These are phyloP conservation scores for Thalassarche chlororhynchos DNA, from an alignment of 2,113 vertebrate genomes.

Conservation along the genomic window DNA sequence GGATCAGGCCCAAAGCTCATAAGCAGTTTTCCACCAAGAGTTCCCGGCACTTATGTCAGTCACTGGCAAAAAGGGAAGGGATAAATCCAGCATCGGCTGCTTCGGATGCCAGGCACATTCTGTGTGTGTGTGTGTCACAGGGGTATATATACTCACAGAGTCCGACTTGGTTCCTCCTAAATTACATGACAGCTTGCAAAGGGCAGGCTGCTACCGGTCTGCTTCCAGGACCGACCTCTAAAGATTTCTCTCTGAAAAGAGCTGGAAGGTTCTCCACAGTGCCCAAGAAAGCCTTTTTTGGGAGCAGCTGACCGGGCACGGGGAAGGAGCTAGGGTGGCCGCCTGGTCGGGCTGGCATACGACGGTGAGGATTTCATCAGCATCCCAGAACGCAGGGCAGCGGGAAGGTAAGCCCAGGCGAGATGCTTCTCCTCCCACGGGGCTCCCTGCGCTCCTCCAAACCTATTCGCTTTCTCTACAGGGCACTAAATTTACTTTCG, in stretches of 20 bases:
- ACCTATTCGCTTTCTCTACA: neutral
- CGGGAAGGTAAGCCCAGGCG: slow-evolving; percentile 45
- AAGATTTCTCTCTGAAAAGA: neutral
- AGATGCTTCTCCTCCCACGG: neutral
- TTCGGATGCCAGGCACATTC: slow-evolving; percentile 62
- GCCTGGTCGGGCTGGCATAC: neutral
- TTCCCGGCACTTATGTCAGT: slow-evolving; percentile 69
- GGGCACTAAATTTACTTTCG: neutral
- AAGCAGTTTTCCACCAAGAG: slow-evolving; percentile 68
- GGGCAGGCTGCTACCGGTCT: slow-evolving; percentile 9
- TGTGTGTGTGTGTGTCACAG: slow-evolving; percentile 5
- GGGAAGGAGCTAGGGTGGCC: neutral
- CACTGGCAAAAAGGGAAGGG: slow-evolving; percentile 66
- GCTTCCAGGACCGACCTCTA: neutral
- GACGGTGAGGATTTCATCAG: neutral
- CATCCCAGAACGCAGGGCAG: neutral
- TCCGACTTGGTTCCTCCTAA: neutral
- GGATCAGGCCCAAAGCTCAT: slow-evolving; percentile 58
- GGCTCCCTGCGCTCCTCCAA: neutral
- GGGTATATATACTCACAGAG: slow-evolving; percentile 32
- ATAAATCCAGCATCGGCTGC: slow-evolving; percentile 54
- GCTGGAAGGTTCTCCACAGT: neutral
- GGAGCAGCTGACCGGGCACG: neutral
- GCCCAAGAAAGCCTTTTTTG: neutral
- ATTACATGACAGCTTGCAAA: slow-evolving; percentile 12